Evolutionary conservation across 2,888 invertebrate species (phyloP).

Genomic region (Rosalia funebris): DNA sequence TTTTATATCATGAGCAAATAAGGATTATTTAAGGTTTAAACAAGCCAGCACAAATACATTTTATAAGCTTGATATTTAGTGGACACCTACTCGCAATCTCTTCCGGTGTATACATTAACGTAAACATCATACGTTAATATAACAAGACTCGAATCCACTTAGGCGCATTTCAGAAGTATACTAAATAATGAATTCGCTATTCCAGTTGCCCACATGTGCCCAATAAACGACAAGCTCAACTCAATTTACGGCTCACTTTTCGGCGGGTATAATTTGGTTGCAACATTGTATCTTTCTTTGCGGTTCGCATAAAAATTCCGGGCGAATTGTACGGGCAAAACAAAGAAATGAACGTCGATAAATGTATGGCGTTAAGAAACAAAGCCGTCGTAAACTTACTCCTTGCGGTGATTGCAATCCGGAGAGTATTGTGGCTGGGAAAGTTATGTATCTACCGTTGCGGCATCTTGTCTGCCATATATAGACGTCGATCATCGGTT

Average conservation of each 20-base stretch:
- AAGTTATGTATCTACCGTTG: slow-evolving; percentile 26
- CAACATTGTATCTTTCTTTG: slow-evolving; percentile 23
- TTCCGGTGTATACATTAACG: too few relatives aligned
- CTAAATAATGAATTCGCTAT: too few relatives aligned
- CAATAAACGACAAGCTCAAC: too few relatives aligned
- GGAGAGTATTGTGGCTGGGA: slow-evolving; percentile 22
- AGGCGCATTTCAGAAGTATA: too few relatives aligned
- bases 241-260: slow-evolving; percentile 9
- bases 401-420: slow-evolving; percentile 31
- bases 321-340: slow-evolving; percentile 34
- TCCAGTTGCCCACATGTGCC: too few relatives aligned
- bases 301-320: slow-evolving; percentile 32
- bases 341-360: slow-evolving; percentile 31
- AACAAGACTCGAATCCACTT: too few relatives aligned
- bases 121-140: too few relatives aligned
- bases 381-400: slow-evolving; percentile 39
- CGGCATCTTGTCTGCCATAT: slow-evolving; percentile 29
- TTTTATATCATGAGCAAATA: too few relatives aligned
- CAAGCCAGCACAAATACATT: too few relatives aligned
- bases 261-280: background rate
- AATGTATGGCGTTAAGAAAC: slow-evolving; percentile 36
- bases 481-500: slow-evolving; percentile 31
- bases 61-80: too few relatives aligned
- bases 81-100: too few relatives aligned
- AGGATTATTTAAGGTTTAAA: too few relatives aligned